These are phyloP conservation scores for Lophura nycthemera DNA, from an alignment of 2,113 vertebrate species.

Conservation along the genomic window DNA sequence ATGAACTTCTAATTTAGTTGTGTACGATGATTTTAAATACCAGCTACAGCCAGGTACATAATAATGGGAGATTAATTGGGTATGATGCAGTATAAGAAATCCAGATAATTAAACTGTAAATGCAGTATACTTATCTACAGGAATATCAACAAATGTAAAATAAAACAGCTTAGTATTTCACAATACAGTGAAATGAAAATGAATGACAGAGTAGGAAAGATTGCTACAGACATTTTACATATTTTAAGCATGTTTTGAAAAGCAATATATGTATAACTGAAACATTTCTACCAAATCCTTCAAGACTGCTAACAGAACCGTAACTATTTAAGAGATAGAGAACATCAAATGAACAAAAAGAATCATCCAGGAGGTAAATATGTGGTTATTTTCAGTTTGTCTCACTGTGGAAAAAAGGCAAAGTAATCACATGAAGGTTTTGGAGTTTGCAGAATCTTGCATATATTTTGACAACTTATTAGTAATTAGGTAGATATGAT, in stretches of 20 bases:
- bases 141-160: background rate
- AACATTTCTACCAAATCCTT: background rate
- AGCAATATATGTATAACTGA: background rate
- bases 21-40: background rate
- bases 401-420: background rate
- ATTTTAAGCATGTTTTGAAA: background rate
- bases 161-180: background rate
- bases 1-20: background rate
- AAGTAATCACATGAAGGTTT: background rate
- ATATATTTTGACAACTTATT: background rate
- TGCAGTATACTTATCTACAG: background rate
- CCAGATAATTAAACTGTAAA: constrained; percentile 2
- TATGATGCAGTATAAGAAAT: background rate
- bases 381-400: background rate
- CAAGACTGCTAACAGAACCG: background rate
- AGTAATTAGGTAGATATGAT: background rate
- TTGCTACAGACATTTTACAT: background rate
- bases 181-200: background rate
- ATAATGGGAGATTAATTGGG: background rate
- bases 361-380: background rate
- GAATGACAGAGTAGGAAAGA: background rate
- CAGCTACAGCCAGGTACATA: background rate
- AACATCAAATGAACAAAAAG: background rate
- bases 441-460: background rate
- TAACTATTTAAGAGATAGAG: background rate